Base-by-base conservation (phyloP, 2,888 invertebrate species). In the Nomada hirtipes region DNA sequence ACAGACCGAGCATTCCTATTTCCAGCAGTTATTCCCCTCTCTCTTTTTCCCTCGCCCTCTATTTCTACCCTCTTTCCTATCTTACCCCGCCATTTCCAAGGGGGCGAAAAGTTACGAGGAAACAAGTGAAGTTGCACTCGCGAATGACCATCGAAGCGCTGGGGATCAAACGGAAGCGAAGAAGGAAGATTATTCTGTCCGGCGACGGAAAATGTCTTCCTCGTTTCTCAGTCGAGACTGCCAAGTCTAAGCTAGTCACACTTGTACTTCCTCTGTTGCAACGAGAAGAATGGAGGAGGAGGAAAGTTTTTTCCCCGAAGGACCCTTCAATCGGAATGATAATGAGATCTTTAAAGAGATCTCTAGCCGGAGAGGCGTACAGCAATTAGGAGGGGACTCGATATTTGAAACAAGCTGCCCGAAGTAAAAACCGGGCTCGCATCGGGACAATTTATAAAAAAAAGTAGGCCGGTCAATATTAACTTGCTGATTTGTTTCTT, bases 381-480 rank as follows among this genome's bases (percentile, higher is more conserved):
- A 68, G 73, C 80, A 81, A 81, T 81, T 81, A 79, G 59, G 68
- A n/a, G 53, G 20, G 60, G 36, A 42, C 47, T 81, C 67, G 73
- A 64, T 73, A 69, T 64, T 69, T 64, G 80, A 79, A 81, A 63
- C 68, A 64, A 59, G 57, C 57, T 20, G 15, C 7, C 11, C 76
- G 44, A 57, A 47, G 55, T 50, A 80, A 67, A 67, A 68, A 60
- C 23, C 61, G 59, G 13, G 44, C 50, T 78, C 11, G 68, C 44
- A 23, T 68, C 57, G 57, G 57, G 13, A 36, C 57, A 63, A 72
- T 72, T 73, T 52, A 72, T 36, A 7, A 77, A 20, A 52, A 78
- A 78, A 80, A 79, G 29, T 80, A 80, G 80, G 80, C 72, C 80
- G 55, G 72, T 79, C 79, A 79, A 79, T 80, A 80, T 80, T 79